Evolutionary conservation across 2,888 invertebrate genomes (phyloP), one percentile per base, ranked within the genome.

Genomic region (Lomographa bimaculata): DNA sequence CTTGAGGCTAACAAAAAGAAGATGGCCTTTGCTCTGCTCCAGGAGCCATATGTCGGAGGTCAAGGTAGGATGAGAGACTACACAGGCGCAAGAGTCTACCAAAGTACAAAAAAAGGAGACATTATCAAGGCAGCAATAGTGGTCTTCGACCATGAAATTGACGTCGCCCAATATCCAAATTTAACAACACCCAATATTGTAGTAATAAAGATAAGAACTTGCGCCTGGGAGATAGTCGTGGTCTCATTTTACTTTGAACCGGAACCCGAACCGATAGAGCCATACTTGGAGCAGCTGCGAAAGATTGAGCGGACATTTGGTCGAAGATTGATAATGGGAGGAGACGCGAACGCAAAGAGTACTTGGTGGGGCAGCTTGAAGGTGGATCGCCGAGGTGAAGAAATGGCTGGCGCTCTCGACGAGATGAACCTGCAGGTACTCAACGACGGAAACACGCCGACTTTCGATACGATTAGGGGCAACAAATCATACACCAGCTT

Each of bases 381-480:
- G n/a, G n/a, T n/a, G n/a, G n/a, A n/a, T n/a, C n/a, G n/a, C n/a
- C n/a, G n/a, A n/a, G n/a, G 56, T 0, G 48, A 46, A 0, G 28
- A 24, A 0, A 3, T 48, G 8, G 3, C 19, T 0, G 37, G 35
- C 0, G 5, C 30, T 3, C 16, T 59, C 0, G 28, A 47, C 0
- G 50, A 58, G 3, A 9, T 30, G 6, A 24, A 20, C 4, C 16
- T 57, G 8, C 41, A 59, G n/a, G 23, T 60, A 3, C 43, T 65
- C 0, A 63, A 65, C 34, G 16, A 5, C 0, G 60, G 61, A 1
- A 12, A 42, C 1, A 46, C 11, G 0, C 60, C 62, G 1, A 60
- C 60, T 0, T 63, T 60, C 23, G 47, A 57, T 10, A 55, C 54
- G 0, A 14, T 51, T 0, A 42, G 58, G n/a, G 51, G 53, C 0